phyloP scores from a whole-genome alignment of 2,888 invertebrate species.

The Sarcophaga carnaria region DNA sequence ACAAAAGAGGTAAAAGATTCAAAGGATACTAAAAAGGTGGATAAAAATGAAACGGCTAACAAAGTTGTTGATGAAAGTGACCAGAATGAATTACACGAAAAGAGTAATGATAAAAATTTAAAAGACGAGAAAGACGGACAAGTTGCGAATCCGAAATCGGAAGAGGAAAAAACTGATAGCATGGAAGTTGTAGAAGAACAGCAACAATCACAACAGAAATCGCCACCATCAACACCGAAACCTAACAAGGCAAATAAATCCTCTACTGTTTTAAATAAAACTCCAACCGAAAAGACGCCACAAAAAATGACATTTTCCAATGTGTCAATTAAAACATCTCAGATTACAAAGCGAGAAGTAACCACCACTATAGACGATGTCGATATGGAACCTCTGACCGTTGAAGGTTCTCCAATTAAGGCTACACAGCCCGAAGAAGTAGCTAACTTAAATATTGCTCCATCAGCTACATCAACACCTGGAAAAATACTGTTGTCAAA shows the following conservation, averaged over 20 bases:
- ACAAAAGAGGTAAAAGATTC: conserved; percentile 49
- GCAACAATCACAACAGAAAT: conserved; percentile 42
- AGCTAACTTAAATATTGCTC: conserved; percentile 55
- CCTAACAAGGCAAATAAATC: conserved; percentile 38
- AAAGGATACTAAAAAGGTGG: conserved; percentile 46
- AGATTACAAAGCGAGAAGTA: conserved; percentile 37
- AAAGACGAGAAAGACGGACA: conserved; percentile 46
- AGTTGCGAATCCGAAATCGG: conserved; percentile 36
- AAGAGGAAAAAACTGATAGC: conserved; percentile 52
- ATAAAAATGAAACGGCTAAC: conserved; percentile 36
- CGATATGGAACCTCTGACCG: conserved; percentile 76
- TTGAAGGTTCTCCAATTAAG: conserved; percentile 74
- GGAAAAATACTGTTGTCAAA: conserved; percentile 72
- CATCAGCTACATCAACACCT: conserved; percentile 78
- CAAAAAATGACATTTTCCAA: conserved; percentile 42
- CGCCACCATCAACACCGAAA: conserved; percentile 47
- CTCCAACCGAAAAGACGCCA: conserved; percentile 53
- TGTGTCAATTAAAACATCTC: conserved; percentile 23
- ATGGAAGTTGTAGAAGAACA: conserved; percentile 62
- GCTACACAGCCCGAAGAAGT: neutral
- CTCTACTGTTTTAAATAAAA: conserved; percentile 46
- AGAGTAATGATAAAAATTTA: conserved; percentile 48
- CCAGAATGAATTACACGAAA: conserved; percentile 34
- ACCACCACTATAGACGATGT: conserved; percentile 70
- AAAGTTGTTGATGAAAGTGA: conserved; percentile 34